These are phyloP conservation scores for Boulengeromyrus knoepffleri DNA, from an alignment of 2,113 vertebrate genomes.

Conservation along the genomic window DNA sequence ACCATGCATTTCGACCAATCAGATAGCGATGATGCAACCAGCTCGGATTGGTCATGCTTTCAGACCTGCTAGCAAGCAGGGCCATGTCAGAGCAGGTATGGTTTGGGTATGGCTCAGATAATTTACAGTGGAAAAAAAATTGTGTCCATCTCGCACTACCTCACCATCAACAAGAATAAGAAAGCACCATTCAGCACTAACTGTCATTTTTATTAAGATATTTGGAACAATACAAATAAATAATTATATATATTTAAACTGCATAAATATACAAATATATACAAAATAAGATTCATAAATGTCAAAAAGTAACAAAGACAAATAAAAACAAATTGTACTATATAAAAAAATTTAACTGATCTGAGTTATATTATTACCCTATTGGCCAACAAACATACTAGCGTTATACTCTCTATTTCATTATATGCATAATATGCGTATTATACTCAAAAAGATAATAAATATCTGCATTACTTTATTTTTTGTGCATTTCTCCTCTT, in stretches of 20 bases:
- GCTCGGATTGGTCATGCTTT: not conserved
- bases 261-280: not conserved
- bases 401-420: not conserved
- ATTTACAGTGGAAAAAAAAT: not conserved
- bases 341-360: not conserved
- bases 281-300: not conserved
- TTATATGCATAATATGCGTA: not conserved
- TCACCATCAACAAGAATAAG: not conserved
- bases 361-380: not conserved
- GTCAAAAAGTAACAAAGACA: not conserved
- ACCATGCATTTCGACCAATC: not conserved
- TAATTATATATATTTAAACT: not conserved
- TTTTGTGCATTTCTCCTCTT: not conserved
- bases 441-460: not conserved
- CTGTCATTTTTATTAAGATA: not conserved
- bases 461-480: not conserved
- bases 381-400: not conserved
- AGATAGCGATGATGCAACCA: not conserved
- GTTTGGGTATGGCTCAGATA: not conserved
- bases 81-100: not conserved
- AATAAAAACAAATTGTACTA: not conserved
- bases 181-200: not conserved
- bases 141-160: not conserved
- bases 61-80: not conserved
- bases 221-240: not conserved